Evolutionary conservation across 2,113 vertebrate genomes (phyloP).

Genomic region (Gila orcuttii): DNA sequence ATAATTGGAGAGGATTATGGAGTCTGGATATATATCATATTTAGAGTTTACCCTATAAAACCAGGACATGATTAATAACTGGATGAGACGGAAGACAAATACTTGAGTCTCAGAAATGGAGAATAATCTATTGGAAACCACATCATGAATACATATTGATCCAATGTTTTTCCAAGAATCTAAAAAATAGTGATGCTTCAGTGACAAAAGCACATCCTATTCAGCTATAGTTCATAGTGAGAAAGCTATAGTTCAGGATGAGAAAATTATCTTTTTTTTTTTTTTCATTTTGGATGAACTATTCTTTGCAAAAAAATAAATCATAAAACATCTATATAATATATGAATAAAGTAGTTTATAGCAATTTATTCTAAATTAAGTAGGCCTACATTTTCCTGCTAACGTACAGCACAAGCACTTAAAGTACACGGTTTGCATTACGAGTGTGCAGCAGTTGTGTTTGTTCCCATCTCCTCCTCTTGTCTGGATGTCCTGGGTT

Average conservation of each 20-base stretch:
- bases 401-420: background rate
- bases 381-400: background rate
- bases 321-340: too few relatives aligned
- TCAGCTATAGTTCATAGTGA: too few relatives aligned
- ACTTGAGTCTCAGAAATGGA: background rate
- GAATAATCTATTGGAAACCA: background rate
- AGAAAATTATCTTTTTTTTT: background rate
- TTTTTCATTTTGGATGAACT: background rate
- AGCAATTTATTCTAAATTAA: background rate
- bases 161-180: background rate
- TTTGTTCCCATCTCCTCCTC: conserved; percentile 23
- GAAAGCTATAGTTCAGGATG: too few relatives aligned
- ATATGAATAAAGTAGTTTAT: background rate
- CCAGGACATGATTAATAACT: background rate
- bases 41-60: conserved; percentile 8
- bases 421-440: background rate
- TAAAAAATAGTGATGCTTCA: background rate
- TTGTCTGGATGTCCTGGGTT: conserved; percentile 23
- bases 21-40: conserved; percentile 14
- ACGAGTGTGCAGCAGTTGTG: background rate
- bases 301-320: background rate
- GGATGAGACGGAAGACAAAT: background rate
- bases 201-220: background rate
- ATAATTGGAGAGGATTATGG: conserved; percentile 2
- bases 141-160: background rate